Base-by-base conservation (phyloP, 1,140 invertebrate species). In the Drosophila elegans region DNA sequence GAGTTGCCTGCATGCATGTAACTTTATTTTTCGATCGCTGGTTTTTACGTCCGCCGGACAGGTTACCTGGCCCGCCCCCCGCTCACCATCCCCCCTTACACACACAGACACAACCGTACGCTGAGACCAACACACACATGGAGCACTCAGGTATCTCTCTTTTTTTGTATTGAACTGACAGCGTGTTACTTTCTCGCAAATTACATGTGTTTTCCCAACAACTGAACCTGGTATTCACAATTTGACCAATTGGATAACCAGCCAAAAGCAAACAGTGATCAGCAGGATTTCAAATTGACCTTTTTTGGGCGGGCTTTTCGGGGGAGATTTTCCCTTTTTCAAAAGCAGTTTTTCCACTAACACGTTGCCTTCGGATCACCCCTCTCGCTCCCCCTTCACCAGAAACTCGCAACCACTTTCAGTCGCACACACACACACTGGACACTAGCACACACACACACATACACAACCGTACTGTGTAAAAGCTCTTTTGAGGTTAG, bases 181-280 rank as follows among this genome's bases (percentile, higher is more conserved):
- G 84, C 84, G 84, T 89, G 84, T 89, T 89, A 89, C 84, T 89
- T 89, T 89, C 84, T 90, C 85, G 85, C 80, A 63, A 84, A 90
- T 89, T 89, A 89, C 84, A 89, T 89, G 84, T 89, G 85, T 89
- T 89, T 88, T 90, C 39, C 62, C 73, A 59, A 69, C 74, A 63
- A 67, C 34, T n/a, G 9, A 51, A 13, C 32, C 29, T n/a, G 25
- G 39, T 39, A 52, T 41, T 21, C 5, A 56, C 56, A 57, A 10
- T 21, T 38, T 32, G n/a, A 16, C 48, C 72, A 38, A 76, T 44
- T 21, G 11, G 36, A 41, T 32, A 42, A 39, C 36, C 29, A 36
- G 10, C 34, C 44, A 4, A n/a, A n/a, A 1, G 21, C 11, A 5
- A 3, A 6, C 2, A 38, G 29, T 11, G 21, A n/a, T 45, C 25